phyloP scores from a whole-genome alignment of 2,888 invertebrate species.

The Boloria euphrosyne region DNA sequence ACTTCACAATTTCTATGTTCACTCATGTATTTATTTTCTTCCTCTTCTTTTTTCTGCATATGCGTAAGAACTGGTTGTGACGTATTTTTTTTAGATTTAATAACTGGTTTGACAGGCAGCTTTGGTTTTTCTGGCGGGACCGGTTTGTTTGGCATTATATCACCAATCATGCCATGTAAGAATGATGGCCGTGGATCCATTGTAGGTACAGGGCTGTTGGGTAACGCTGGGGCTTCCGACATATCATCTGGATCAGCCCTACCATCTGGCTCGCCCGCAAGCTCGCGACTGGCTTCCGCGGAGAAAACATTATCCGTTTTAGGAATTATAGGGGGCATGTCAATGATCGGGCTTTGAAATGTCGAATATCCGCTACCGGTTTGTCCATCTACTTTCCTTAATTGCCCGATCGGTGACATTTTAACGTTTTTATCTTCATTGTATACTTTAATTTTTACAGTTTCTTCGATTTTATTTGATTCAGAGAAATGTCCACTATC shows the following conservation, averaged over 20 bases:
- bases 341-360: slow-evolving; percentile 76
- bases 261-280: slow-evolving; percentile 94
- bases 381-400: slow-evolving; percentile 74
- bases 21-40: slow-evolving; percentile 57
- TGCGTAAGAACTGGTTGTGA: slow-evolving; percentile 77
- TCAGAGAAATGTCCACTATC: slow-evolving; percentile 79
- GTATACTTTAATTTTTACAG: slow-evolving; percentile 77
- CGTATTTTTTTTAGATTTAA: slow-evolving; percentile 74
- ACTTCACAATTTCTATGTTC: slow-evolving; percentile 72
- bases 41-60: slow-evolving; percentile 72
- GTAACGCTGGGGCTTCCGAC: slow-evolving; percentile 86
- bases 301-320: slow-evolving; percentile 74
- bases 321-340: slow-evolving; percentile 74
- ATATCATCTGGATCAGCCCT: slow-evolving; percentile 90
- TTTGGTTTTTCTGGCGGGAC: slow-evolving; percentile 88
- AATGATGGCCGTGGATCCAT: slow-evolving; percentile 86
- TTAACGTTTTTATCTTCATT: slow-evolving; percentile 76
- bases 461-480: slow-evolving; percentile 74
- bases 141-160: slow-evolving; percentile 80
- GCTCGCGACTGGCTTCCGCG: slow-evolving; percentile 86
- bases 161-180: slow-evolving; percentile 84
- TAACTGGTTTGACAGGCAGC: slow-evolving; percentile 81
- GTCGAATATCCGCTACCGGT: slow-evolving; percentile 72
- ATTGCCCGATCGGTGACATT: slow-evolving; percentile 70
- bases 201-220: slow-evolving; percentile 85